phyloP scores from a whole-genome alignment of 2,797 vertebrate genomes.

The Tangara arthus region DNA sequence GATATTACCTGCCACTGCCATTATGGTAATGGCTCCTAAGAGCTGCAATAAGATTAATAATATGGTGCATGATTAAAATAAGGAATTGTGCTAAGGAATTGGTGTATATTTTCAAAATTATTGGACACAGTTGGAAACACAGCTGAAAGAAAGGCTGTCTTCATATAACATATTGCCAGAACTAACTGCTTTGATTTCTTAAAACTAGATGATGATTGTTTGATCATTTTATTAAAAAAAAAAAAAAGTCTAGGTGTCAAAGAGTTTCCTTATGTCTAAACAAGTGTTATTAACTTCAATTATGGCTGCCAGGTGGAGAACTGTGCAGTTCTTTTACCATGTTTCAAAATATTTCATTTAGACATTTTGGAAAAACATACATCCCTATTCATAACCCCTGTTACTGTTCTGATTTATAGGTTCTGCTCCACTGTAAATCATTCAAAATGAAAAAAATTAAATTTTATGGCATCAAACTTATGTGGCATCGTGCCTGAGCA shows the following conservation, averaged over 20 bases:
- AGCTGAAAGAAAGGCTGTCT: conserved; percentile 75
- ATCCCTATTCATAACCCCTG: conserved; percentile 88
- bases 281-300: conserved; percentile 90
- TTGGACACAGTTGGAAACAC: conserved; percentile 72
- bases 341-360: conserved; percentile 87
- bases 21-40: conserved; percentile 42
- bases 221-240: conserved; percentile 84
- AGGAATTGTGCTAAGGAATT: conserved; percentile 7
- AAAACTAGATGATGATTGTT: conserved; percentile 82
- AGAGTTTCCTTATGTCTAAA: conserved; percentile 87
- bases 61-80: conserved; percentile 68
- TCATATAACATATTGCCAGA: conserved; percentile 73
- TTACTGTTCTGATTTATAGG: conserved; percentile 89
- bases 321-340: conserved; percentile 83
- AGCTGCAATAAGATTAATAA: conserved; percentile 48
- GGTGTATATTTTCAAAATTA: conserved; percentile 75
- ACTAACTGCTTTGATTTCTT: conserved; percentile 81
- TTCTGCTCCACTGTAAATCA: conserved; percentile 78
- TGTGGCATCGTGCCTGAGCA: conserved; percentile 72
- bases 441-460: conserved; percentile 80
- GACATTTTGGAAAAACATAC: conserved; percentile 90
- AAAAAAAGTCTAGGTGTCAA: conserved; percentile 84
- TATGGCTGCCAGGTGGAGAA: conserved; percentile 88
- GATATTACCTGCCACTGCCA: not conserved
- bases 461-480: conserved; percentile 75